These are phyloP conservation scores for Saguinus imperator DNA, from an alignment of 2,113 vertebrate genomes.

Conservation along the genomic window DNA sequence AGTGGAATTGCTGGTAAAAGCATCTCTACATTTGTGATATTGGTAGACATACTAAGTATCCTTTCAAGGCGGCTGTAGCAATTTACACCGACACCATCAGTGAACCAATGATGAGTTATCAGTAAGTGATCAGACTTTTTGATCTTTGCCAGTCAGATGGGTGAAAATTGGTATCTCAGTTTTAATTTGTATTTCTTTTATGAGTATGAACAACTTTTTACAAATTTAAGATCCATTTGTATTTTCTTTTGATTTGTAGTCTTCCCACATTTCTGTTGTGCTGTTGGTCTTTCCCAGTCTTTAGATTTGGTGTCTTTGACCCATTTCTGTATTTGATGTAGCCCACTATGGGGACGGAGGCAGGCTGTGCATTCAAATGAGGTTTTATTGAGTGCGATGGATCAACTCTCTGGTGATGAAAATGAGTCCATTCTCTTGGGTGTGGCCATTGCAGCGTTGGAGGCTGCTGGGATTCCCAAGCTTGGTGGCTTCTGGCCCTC, in stretches of 20 bases:
- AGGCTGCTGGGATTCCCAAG: not conserved
- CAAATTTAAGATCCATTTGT: constrained; percentile 33
- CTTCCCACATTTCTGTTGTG: not conserved
- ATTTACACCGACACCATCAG: not conserved
- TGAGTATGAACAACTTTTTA: constrained; percentile 28
- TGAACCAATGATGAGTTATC: no score
- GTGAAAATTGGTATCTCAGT: constrained; percentile 16
- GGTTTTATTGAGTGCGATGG: not conserved
- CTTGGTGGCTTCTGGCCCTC: not conserved
- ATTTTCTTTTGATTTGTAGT: not conserved
- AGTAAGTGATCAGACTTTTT: not conserved
- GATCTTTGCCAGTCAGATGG: constrained; percentile 41
- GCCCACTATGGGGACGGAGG: not conserved
- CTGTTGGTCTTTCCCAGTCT: not conserved
- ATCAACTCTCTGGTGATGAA: not conserved
- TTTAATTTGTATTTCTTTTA: constrained; percentile 66
- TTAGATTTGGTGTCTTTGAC: not conserved
- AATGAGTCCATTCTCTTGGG: not conserved
- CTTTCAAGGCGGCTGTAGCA: not conserved
- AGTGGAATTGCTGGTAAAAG: not conserved
- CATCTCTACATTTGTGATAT: not conserved
- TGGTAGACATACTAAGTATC: not conserved
- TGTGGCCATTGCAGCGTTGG: not conserved
- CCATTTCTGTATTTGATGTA: not conserved
- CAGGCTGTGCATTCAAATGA: not conserved